A percentile compares a stretch with the other conserved stretches of the same genome.
These are phyloP conservation scores for Odiellus spinosus DNA, from an alignment of 2,888 invertebrate species.

Conservation along the genomic window DNA sequence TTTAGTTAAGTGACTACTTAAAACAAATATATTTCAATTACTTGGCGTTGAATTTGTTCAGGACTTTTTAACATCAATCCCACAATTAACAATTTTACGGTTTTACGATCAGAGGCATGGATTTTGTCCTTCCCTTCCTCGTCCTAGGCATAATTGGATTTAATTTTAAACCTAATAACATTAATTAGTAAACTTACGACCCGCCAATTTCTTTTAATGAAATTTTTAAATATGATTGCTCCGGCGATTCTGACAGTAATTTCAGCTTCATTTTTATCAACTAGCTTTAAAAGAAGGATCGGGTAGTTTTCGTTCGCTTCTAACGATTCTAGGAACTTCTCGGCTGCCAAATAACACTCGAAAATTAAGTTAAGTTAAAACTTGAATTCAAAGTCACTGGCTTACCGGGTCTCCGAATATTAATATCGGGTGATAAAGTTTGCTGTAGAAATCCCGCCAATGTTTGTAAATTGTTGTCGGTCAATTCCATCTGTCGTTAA, in stretches of 20 bases:
- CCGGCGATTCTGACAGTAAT: constrained; percentile 71
- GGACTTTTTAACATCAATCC: constrained; percentile 84
- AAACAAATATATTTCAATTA: constrained; percentile 19
- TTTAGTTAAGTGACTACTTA: no score
- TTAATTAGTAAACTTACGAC: constrained; percentile 34
- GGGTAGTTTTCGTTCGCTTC: constrained; percentile 84
- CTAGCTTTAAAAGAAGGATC: constrained; percentile 61
- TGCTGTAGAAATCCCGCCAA: constrained; percentile 70
- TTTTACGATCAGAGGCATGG: constrained; percentile 54
- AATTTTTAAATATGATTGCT: constrained; percentile 91
- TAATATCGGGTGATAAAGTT: constrained; percentile 68
- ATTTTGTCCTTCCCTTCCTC: constrained; percentile 65
- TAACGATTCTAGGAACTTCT: constrained; percentile 75
- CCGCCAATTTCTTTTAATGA: constrained; percentile 89
- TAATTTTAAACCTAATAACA: constrained; percentile 2
- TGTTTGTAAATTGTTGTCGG: constrained; percentile 64
- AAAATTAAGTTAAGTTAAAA: constrained; percentile 1
- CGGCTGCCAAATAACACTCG: constrained; percentile 46
- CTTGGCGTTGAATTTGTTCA: constrained; percentile 74
- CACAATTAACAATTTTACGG: constrained; percentile 72
- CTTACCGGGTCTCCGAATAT: constrained; percentile 62
- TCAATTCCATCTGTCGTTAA: constrained; percentile 55
- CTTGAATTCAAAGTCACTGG: constrained; percentile 20
- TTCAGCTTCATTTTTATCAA: constrained; percentile 55
- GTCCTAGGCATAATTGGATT: constrained; percentile 33